Base-by-base conservation (phyloP, 2,888 invertebrate species). In the Tachina lurida region DNA sequence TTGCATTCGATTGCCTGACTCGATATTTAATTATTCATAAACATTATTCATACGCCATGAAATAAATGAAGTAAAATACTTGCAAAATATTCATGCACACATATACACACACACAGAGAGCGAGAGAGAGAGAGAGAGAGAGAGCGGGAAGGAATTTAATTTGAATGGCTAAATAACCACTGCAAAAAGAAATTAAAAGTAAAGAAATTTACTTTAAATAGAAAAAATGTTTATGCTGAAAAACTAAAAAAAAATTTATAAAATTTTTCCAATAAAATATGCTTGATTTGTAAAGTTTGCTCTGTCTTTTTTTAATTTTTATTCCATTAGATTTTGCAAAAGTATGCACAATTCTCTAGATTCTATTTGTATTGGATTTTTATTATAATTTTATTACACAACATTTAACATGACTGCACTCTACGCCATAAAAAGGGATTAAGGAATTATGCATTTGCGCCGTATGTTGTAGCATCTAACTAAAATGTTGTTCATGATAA, bases 21-120 rank as follows among this genome's bases (percentile, higher is more conserved):
- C 17, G 60, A 65, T 56, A 68, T 73, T 73, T 83, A 47, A 70
- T 70, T 63, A 41, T 70, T 54, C 31, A 17, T 41, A 62, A 77
- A 77, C 67, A 78, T 60, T 78, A 67, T 15, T 78, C 60, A 68
- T 78, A 62, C 77, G 60, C 31, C 43, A 31, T 58, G 52, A 19
- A 52, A 22, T 22, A 41, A 41, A 49, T 19, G 45, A 74, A 62
- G 39, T 49, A 39, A 62, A 60, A 49, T 68, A 7, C 15, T 58
- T 76, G 39, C 12, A 12, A 45, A 58, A 63, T 39, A 43, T 43
- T n/a, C 15, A 63, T 39, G 39, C 41, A 22, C 15, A 22, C 22
- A 22, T 3, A 22, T 22, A 3, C 22, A 31, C 31, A 31, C 31
- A 7, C 31, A 31, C 31, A 31, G 0, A 31, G 31, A 7, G 31